These are phyloP conservation scores for Microctenopoma stevenorrisi DNA, from an alignment of 2,797 vertebrate species.

Conservation along the genomic window DNA sequence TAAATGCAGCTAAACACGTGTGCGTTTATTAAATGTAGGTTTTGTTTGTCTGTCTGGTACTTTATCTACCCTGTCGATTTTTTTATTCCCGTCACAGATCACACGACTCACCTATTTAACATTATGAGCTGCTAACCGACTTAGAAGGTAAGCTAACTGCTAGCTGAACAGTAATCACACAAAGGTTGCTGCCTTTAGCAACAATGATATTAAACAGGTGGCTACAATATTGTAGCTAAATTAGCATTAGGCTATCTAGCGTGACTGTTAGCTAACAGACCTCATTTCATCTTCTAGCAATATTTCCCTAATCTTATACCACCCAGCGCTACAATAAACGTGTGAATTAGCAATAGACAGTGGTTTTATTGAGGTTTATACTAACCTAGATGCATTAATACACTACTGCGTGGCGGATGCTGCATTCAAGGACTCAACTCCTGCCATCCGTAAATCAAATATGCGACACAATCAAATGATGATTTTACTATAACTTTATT, in stretches of 20 bases:
- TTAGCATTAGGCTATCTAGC: not conserved
- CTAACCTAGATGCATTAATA: not conserved
- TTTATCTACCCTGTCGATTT: too few relatives aligned
- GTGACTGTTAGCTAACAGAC: not conserved
- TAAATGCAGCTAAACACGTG: not conserved
- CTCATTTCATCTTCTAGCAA: not conserved
- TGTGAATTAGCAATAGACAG: not conserved
- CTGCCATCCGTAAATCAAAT: not conserved
- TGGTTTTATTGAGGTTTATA: accelerated
- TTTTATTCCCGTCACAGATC: not conserved
- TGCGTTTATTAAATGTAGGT: too few relatives aligned
- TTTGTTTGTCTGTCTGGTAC: not conserved
- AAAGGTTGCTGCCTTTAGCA: too few relatives aligned
- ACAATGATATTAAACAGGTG: too few relatives aligned
- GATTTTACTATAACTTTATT: not conserved
- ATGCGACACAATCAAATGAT: accelerated
- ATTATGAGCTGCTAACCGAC: not conserved
- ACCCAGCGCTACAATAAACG: not conserved
- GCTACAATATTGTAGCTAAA: not conserved
- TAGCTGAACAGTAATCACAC: too few relatives aligned
- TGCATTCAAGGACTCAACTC: slow-evolving; percentile 9
- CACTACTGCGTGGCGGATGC: accelerated
- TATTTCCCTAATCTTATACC: not conserved
- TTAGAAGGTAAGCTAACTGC: not conserved
- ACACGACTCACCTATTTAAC: not conserved